Evolutionary conservation across 2,888 invertebrate genomes (phyloP).

Genomic region (Itoplectis maculator): DNA sequence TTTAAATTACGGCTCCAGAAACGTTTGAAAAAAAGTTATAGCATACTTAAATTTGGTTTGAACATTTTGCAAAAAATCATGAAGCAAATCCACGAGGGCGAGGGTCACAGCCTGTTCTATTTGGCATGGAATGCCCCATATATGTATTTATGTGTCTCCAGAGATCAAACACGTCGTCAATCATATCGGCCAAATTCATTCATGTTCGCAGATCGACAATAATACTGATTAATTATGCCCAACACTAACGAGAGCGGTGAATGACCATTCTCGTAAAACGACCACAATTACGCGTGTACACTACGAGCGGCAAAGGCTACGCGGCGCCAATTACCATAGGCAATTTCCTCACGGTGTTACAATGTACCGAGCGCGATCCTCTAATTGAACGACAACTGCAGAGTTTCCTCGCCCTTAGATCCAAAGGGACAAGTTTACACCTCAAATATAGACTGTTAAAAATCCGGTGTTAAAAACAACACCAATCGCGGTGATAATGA

Average conservation of each 20-base stretch:
- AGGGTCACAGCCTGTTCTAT: too few species aligned
- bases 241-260: not conserved
- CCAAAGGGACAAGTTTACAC: not conserved
- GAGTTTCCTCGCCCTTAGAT: not conserved
- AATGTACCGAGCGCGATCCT: too few species aligned
- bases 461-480: too few species aligned
- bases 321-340: not conserved
- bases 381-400: slow-evolving; percentile 6
- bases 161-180: not conserved
- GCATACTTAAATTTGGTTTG: too few species aligned
- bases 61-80: too few species aligned
- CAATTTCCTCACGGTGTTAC: not conserved
- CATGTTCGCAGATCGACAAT: not conserved
- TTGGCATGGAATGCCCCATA: too few species aligned
- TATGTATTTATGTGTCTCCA: too few species aligned
- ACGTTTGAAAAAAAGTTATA: too few species aligned
- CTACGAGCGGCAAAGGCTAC: not conserved
- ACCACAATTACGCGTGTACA: not conserved
- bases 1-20: too few species aligned
- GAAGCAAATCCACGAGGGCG: too few species aligned
- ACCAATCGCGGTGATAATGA: too few species aligned
- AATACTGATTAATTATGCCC: not conserved
- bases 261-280: not conserved
- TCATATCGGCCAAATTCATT: not conserved
- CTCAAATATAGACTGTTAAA: not conserved